These are phyloP conservation scores for Haliclystus octoradiatus DNA, from an alignment of 30 jellyfish, hydroid and myxozoan species.

Conservation along the genomic window DNA sequence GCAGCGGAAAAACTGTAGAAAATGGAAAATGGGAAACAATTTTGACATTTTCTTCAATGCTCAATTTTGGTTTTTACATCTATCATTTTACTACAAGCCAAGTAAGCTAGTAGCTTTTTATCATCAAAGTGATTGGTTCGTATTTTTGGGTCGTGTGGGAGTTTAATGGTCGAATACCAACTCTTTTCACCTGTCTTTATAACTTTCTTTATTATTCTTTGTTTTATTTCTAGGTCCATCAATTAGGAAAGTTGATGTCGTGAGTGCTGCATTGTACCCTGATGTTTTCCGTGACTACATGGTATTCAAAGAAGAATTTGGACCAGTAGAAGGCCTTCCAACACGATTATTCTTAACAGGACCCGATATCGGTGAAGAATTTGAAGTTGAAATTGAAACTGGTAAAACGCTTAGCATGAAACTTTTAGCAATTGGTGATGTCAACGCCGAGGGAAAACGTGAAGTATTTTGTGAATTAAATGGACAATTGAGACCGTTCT, in stretches of 20 bases:
- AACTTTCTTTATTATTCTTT: background rate
- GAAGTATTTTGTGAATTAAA: conserved; percentile 91
- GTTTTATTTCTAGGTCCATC: conserved; percentile 5
- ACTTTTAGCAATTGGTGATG: conserved; percentile 96
- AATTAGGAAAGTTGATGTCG: conserved; percentile 51
- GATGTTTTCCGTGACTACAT: conserved; percentile 80
- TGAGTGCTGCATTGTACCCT: conserved; percentile 97
- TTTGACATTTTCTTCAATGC: no score
- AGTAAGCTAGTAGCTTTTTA: no score
- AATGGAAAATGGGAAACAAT: no score
- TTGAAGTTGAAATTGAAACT: conserved; percentile 72
- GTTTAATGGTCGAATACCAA: no score
- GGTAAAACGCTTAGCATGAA: conserved; percentile 80
- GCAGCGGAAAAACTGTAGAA: no score
- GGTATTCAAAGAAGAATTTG: conserved; percentile 65
- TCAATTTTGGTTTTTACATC: no score
- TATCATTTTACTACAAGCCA: no score
- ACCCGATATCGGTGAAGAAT: conserved; percentile 91
- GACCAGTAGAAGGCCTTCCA: conserved; percentile 96
- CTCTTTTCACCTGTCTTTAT: background rate
- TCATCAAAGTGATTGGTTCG: no score
- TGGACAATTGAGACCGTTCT: conserved; percentile 91
- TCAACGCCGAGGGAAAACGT: conserved; percentile 80
- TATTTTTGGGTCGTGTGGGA: background rate
- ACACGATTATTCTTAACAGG: conserved; percentile 94